phyloP scores from a whole-genome alignment of 2,113 vertebrate species.

The Strix aluco region DNA sequence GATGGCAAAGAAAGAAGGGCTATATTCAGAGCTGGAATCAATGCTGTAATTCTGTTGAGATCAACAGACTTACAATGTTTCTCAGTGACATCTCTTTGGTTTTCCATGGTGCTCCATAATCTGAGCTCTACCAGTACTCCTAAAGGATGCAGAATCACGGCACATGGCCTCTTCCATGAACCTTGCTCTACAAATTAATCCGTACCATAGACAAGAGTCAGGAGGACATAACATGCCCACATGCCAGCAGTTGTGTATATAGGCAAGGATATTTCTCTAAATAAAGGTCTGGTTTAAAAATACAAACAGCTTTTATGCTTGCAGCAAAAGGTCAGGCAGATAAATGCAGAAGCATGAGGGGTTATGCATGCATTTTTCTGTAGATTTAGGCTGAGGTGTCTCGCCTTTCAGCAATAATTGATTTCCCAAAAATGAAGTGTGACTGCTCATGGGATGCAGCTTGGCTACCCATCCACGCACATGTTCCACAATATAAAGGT shows the following conservation, averaged over 20 bases:
- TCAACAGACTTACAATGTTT: background rate
- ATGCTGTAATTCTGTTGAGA: background rate
- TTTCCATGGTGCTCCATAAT: background rate
- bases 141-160: background rate
- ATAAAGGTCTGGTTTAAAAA: background rate
- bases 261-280: background rate
- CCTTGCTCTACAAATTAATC: background rate
- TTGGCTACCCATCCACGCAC: background rate
- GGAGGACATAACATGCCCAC: background rate
- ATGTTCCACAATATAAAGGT: background rate
- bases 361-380: background rate
- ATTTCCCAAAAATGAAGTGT: background rate
- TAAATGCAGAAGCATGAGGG: background rate
- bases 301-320: background rate
- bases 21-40: background rate
- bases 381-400: background rate
- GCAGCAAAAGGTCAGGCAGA: background rate
- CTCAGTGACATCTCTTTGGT: background rate
- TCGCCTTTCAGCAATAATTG: background rate
- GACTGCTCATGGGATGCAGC: background rate
- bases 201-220: background rate
- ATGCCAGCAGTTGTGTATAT: background rate
- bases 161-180: background rate
- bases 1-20: background rate
- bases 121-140: background rate